phyloP scores from a whole-genome alignment of 2,888 invertebrate genomes.

The Autographa pulchrina region DNA sequence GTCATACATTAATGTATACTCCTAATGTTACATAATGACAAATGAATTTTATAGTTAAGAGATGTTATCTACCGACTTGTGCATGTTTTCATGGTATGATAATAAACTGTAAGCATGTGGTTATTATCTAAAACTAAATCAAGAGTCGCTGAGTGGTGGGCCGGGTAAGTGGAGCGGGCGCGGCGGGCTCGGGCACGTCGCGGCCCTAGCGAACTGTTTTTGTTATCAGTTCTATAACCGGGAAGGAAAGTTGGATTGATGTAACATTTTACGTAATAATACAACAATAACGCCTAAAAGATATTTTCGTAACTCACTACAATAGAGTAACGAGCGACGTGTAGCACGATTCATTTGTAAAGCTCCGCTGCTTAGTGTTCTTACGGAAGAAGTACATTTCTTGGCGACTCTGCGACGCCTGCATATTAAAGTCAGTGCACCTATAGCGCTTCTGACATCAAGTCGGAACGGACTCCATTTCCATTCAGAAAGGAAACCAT shows the following conservation, averaged over 20 bases:
- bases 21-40: neutral
- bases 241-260: constrained; percentile 74
- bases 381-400: neutral
- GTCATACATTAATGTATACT: no score
- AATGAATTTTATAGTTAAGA: neutral
- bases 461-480: neutral
- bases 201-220: constrained; percentile 68
- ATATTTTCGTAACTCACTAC: constrained; percentile 60
- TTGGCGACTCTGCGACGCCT: neutral
- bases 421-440: neutral
- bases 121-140: constrained; percentile 40
- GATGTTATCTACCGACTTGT: neutral
- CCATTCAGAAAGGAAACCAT: neutral
- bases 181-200: constrained; percentile 44
- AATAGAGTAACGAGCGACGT: constrained; percentile 35
- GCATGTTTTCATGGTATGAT: constrained; percentile 5
- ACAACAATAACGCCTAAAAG: constrained; percentile 58
- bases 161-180: constrained; percentile 34
- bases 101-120: constrained; percentile 21
- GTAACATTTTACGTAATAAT: constrained; percentile 72
- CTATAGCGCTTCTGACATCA: neutral
- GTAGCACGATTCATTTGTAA: constrained; percentile 33
- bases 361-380: neutral
- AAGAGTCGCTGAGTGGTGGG: constrained; percentile 16
- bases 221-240: constrained; percentile 68